Conservation (phyloP, 2,113 vertebrate species). For the Numida meleagris region DNA sequence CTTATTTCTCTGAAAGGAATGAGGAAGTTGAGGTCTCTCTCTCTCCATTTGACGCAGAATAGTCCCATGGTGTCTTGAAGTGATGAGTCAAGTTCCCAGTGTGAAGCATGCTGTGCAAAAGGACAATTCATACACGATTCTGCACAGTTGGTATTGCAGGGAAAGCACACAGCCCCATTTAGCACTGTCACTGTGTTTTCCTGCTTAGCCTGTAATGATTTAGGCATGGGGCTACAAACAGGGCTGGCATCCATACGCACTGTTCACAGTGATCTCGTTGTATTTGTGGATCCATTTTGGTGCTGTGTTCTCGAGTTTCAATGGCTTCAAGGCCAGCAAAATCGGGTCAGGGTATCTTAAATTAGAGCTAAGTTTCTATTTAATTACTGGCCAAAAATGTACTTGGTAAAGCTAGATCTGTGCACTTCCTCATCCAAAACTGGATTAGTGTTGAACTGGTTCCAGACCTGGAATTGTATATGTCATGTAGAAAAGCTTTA, state of each 20-base stretch:
- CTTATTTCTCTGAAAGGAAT: background rate
- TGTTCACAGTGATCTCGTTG: background rate
- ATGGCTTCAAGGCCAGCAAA: background rate
- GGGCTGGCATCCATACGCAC: background rate
- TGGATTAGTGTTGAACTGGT: slow-evolving; percentile 11
- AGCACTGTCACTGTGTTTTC: background rate
- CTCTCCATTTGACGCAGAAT: background rate
- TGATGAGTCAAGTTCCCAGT: background rate
- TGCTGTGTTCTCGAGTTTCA: background rate
- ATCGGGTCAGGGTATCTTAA: background rate
- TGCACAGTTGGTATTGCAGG: background rate
- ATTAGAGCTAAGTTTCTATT: slow-evolving; percentile 2
- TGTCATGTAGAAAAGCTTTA: slow-evolving; percentile 41
- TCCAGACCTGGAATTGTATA: slow-evolving; percentile 30
- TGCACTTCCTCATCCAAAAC: background rate
- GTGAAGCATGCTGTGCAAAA: background rate
- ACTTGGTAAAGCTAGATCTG: background rate
- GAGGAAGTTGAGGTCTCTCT: background rate
- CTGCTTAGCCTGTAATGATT: background rate
- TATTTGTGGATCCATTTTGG: background rate
- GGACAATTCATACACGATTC: background rate
- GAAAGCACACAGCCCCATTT: background rate
- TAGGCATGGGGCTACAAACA: background rate
- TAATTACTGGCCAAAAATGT: background rate
- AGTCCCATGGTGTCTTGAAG: background rate